Conservation (phyloP, 1,140 invertebrate genomes). For the Caerostris darwini region DNA sequence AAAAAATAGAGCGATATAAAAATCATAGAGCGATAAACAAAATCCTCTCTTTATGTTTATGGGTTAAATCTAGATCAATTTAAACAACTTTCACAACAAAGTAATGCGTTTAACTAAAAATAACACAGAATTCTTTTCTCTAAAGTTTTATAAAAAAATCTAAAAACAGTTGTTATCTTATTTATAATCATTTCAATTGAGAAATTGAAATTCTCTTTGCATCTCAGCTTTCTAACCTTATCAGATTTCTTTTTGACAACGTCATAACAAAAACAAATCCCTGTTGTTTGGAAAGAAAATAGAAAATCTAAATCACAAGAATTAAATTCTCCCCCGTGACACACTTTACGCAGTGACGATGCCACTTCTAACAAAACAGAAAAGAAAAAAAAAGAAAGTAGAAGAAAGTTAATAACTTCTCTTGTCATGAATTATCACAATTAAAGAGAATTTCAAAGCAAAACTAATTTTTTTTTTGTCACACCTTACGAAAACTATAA, state of each 20-base stretch:
- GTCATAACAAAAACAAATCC: neutral
- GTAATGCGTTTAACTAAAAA: no score
- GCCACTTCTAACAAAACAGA: neutral
- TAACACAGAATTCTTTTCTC: no score
- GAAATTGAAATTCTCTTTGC: no score
- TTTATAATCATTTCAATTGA: no score
- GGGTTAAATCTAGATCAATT: no score
- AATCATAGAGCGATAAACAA: no score
- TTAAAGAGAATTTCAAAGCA: slow-evolving; percentile 13
- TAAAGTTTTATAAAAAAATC: neutral
- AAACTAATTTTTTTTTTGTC: neutral
- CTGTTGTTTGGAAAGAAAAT: neutral
- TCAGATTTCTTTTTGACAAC: neutral
- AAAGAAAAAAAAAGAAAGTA: no score
- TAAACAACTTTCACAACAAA: no score
- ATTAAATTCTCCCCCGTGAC: slow-evolving; percentile 1
- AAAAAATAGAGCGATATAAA: no score
- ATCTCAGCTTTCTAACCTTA: neutral
- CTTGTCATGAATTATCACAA: slow-evolving; percentile 33
- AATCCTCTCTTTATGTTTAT: no score
- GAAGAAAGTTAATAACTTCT: slow-evolving; percentile 44
- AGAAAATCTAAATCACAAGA: neutral
- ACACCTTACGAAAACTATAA: neutral
- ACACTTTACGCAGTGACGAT: neutral
- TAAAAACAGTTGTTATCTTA: neutral